Evolutionary conservation across 2,797 vertebrate genomes (phyloP), one percentile per base, ranked within the genome.

Genomic region (Siniperca scherzeri): DNA sequence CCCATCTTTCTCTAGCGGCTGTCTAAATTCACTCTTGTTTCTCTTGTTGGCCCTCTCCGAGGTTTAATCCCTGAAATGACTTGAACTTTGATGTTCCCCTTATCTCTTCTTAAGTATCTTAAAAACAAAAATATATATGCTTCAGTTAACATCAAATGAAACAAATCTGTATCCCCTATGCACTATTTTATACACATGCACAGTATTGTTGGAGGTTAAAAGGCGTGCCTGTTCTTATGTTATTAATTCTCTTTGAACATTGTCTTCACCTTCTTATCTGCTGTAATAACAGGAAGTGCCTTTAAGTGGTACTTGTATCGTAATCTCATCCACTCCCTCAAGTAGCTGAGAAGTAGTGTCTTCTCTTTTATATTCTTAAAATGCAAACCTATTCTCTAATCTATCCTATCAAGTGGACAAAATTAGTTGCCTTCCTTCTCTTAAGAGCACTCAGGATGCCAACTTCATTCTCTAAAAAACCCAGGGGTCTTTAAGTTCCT

Each of bases 401-500:
- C 12, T 13, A 0, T 46, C 44, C 33, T 65, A 64, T 72, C 61
- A 42, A 70, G 30, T 19, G 55, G 40, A 56, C 52, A 17, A 22
- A 38, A 73, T 72, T 12, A 81, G 69, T 67, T 64, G n/a, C 55
- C 55, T 59, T 48, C 40, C 46, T 27, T 65, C 59, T 76, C 48
- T 38, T 30, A 57, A 71, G 75, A 74, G 87, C 56, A 2, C 72
- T 87, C 11, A 19, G 30, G 73, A 67, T 27, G 65, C 78, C 57
- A 25, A 4, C 56, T 59, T 70, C 62, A 62, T 73, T 46, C 77
- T 70, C 55, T 81, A 27, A 38, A 52, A 75, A 68, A 30, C 74
- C 67, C 59, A n/a, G 62, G 65, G 80, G 69, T 79, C 74, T 72
- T 78, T 33, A 38, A 62, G 70, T 83, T 78, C 73, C 74, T 76